Base-by-base conservation (phyloP, 2,797 vertebrate genomes). In the Tarsius wallacei region DNA sequence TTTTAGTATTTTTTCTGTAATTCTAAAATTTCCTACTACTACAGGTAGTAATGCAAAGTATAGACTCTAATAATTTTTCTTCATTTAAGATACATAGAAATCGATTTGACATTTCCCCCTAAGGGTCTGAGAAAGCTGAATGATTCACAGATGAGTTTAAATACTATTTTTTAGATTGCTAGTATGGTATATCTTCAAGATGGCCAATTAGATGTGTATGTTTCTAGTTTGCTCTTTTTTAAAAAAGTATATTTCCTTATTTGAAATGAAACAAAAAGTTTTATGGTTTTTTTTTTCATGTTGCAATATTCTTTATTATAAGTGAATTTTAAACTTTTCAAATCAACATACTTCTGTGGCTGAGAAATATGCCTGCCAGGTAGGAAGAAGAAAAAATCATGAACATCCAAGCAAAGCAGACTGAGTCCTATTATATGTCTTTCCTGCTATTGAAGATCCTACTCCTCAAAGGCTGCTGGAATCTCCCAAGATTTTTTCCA, bases 351-450 rank as follows among this genome's bases (percentile, higher is more conserved):
- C 94, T 95, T 97, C 96, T 94, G 94, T 94, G 96, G 55, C 93
- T 95, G 93, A 98, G 76, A 97, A 96, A 89, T 97, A 55, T 97
- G 96, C 77, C 94, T 96, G 42, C 95, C 94, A 98, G 93, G 94
- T 97, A 98, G 97, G 66, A 98, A 96, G 96, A 98, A 98, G 98
- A 97, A 95, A 97, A 98, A 97, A 82, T 88, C 76, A 91, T 89
- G 97, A 98, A 49, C 91, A 93, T 96, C 61, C 96, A 93, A 94
- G 94, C 86, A 95, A 96, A 97, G 88, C 97, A 97, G 94, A 96
- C 51, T 97, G 97, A 93, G 83, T 82, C 77, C 51, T 94, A 97
- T 93, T 96, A 57, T 83, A 96, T 97, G 83, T 97, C 96, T 95
- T 97, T 95, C 97, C 93, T 10, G 51, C 82, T 95, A 95, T 74